Percentiles rank a stretch among this genome's conserved stretches.
Evolutionary conservation across 1,140 invertebrate genomes (phyloP).

Genomic region (Druon quercuslanigerum): DNA sequence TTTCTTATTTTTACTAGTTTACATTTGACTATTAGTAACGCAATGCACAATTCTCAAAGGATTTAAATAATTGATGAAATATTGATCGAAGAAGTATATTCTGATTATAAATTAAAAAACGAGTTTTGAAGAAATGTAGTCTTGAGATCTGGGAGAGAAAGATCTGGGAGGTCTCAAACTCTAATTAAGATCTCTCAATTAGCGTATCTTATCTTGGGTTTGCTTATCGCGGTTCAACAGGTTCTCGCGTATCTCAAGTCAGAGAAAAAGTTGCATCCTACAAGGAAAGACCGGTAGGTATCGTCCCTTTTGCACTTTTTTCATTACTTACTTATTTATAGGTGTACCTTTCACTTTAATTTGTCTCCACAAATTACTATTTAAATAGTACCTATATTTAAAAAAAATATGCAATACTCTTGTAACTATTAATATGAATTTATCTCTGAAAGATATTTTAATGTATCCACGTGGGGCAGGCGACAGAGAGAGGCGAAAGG

Average conservation of each 20-base stretch:
- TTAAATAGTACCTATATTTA: no score
- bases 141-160: neutral
- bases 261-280: slow-evolving; percentile 9
- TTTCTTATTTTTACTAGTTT: no score
- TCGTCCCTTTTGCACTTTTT: slow-evolving; percentile 36
- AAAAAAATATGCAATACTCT: no score
- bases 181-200: slow-evolving; percentile 70
- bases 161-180: slow-evolving; percentile 20
- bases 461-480: no score
- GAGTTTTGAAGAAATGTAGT: neutral
- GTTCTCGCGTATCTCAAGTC: slow-evolving; percentile 46
- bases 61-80: no score
- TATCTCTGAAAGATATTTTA: no score
- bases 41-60: neutral
- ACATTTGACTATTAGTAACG: no score
- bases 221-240: slow-evolving; percentile 40
- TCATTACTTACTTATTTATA: slow-evolving; percentile 24
- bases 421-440: no score
- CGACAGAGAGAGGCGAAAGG: no score
- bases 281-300: slow-evolving; percentile 29
- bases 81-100: neutral
- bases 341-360: no score
- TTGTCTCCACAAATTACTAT: no score
- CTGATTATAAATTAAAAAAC: neutral
- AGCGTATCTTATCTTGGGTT: slow-evolving; percentile 63